phyloP scores from a whole-genome alignment of 2,797 vertebrate species.

The Danionella dracula region DNA sequence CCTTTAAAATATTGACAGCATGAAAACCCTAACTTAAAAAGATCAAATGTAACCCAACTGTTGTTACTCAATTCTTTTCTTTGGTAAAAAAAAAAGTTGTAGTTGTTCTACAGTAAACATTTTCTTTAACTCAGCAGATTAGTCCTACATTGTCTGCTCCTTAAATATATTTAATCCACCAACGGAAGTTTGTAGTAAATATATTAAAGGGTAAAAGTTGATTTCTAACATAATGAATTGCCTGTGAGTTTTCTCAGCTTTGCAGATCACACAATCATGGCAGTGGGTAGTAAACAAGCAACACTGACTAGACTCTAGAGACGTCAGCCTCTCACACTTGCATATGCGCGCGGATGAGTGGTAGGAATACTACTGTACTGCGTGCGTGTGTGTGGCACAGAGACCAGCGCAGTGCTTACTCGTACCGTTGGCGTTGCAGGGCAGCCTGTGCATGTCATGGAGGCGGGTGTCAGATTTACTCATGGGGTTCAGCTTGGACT shows the following conservation, averaged over 20 bases:
- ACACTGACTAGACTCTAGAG: slow-evolving; percentile 12
- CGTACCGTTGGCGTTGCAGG: slow-evolving; percentile 71
- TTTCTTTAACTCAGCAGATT: no score
- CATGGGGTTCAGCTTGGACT: slow-evolving; percentile 74
- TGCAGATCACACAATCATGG: not conserved
- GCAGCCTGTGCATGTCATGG: slow-evolving; percentile 72
- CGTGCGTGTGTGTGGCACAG: not conserved
- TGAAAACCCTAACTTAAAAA: no score
- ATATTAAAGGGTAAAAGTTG: no score
- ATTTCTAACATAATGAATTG: no score
- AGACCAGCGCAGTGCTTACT: slow-evolving; percentile 38
- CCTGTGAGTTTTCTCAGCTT: not conserved
- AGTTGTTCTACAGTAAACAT: no score
- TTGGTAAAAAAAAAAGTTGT: no score
- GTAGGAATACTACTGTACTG: not conserved
- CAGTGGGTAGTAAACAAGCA: slow-evolving; percentile 9
- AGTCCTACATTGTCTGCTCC: no score
- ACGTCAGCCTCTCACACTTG: not conserved
- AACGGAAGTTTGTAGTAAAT: no score
- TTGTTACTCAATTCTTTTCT: no score
- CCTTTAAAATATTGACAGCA: no score
- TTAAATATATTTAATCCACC: no score
- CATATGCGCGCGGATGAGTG: slow-evolving; percentile 7
- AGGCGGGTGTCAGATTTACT: slow-evolving; percentile 77
- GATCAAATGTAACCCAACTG: no score